These are phyloP conservation scores for Drosophila neoperkinsi DNA, from an alignment of 2,888 invertebrate genomes.

Conservation along the genomic window DNA sequence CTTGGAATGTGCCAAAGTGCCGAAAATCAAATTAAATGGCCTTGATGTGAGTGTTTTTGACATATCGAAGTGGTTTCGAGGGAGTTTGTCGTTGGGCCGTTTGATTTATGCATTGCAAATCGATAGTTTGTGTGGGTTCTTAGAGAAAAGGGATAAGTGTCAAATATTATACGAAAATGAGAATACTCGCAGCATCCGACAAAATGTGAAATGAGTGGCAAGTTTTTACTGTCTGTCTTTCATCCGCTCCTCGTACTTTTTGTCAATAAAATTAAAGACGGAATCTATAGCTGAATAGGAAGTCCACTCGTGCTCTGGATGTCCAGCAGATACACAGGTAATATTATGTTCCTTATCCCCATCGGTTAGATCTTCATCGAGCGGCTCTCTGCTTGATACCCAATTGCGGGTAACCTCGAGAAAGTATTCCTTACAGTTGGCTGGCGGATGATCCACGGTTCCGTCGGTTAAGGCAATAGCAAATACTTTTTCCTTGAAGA, in stretches of 20 bases:
- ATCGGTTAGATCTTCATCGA: slow-evolving; percentile 86
- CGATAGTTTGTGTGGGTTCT: slow-evolving; percentile 73
- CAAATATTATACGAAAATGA: slow-evolving; percentile 39
- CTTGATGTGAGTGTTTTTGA: slow-evolving; percentile 84
- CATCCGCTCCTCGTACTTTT: slow-evolving; percentile 63
- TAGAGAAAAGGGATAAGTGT: slow-evolving; percentile 78
- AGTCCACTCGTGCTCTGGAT: slow-evolving; percentile 90
- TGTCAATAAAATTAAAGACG: slow-evolving; percentile 88
- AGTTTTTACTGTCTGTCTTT: slow-evolving; percentile 19
- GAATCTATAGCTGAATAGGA: slow-evolving; percentile 88
- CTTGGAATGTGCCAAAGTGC: slow-evolving; percentile 74
- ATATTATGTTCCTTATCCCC: slow-evolving; percentile 85
- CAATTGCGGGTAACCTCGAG: slow-evolving; percentile 87
- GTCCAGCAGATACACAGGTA: slow-evolving; percentile 88
- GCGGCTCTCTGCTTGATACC: slow-evolving; percentile 87
- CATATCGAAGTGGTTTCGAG: slow-evolving; percentile 73
- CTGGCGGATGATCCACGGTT: slow-evolving; percentile 86
- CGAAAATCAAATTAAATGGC: slow-evolving; percentile 83
- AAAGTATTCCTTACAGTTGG: slow-evolving; percentile 53
- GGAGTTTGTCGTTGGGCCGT: slow-evolving; percentile 8
- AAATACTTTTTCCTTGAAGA: slow-evolving; percentile 89
- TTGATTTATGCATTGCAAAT: slow-evolving; percentile 75
- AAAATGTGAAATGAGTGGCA: slow-evolving; percentile 23
- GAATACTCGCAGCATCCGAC: slow-evolving; percentile 18
- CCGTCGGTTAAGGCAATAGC: slow-evolving; percentile 92